Evolutionary conservation across 2,797 vertebrate species (phyloP), one percentile per base, ranked within the genome.

Genomic region (Synaphobranchus kaupii): DNA sequence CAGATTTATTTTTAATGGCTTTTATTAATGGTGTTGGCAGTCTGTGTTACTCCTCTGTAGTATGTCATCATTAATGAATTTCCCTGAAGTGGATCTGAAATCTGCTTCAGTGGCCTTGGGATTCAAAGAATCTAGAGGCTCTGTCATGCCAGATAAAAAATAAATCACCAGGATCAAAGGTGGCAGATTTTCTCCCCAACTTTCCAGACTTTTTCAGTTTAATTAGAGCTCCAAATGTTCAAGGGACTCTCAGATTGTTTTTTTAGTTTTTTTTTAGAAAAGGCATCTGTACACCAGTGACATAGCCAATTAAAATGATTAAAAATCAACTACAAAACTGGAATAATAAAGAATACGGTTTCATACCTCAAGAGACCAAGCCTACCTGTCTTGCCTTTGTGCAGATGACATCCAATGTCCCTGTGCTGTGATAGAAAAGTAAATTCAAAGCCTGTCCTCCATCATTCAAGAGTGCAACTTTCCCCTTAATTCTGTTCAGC

Each of bases 41-140:
- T 71, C n/a, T 71, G n/a, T 71, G 68, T 71, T 71, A 71, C 68
- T 71, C 68, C 2, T 71, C 68, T 71, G 28, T 13, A 3, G 28
- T 44, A 44, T 76, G 73, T 44, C 34, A 76, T 76, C 5, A 44
- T 39, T 76, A 76, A 76, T 44, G 73, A 44, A 76, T 76, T 76
- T 76, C 73, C 73, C 73, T 22, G 17, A 71, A 76, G 73, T 76
- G 15, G 73, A 76, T 76, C 73, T 76, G 73, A 76, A 76, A 76
- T 71, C 68, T 31, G 34, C 73, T 44, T 13, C 34, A 76, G 39
- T 76, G 73, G 13, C 39, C 31, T 15, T 44, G 73, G 73, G 73
- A 76, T 39, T 44, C 39, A 20, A 17, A 76, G 73, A 76, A 44
- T 76, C 73, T 44, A 7, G 31, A 76, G 68, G 28, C 68, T 34